Base-by-base conservation (phyloP, 2,888 invertebrate genomes). In the Rhagonycha fulva region DNA sequence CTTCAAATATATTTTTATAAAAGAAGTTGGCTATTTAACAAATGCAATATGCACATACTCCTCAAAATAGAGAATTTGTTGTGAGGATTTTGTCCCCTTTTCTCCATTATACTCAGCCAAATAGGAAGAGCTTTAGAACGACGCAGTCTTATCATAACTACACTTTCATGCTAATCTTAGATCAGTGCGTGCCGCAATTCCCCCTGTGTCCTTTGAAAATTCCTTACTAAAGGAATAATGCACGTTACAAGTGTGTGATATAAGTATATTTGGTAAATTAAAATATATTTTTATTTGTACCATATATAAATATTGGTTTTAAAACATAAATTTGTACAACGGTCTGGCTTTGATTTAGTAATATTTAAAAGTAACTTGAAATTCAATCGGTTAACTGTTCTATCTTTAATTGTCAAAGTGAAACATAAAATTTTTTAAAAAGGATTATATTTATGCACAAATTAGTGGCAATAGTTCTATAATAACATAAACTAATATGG, bases 91-190 rank as follows among this genome's bases (percentile, higher is more conserved):
- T 71, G 68, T 67, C 71, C 68, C 71, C 75, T 68, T 68, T 30
- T 68, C 71, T 71, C 72, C 72, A 72, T 76, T 76, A 70, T 76
- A 68, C 62, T 71, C 72, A 69, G 12, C 71, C 63, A 76, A 76
- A 72, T 70, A 70, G 72, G 72, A 72, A 69, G 68, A 68, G 72
- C 70, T 70, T 69, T 70, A 32, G 69, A 70, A 70, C 70, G 72
- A 75, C 75, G 75, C 75, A 71, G 75, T 75, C 71, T 76, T 76
- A 76, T 76, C 76, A 72, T 72, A 76, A 76, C 70, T 72, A 76
- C 72, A 72, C 76, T 76, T 69, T 72, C 76, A 72, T 69, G 75
- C 66, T 76, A 72, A 76, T 76, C 76, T 76, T 72, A 76, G 76
- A 76, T 76, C 70, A 72, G 76, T 69, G 28, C 63, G 72, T 70